These are phyloP conservation scores for Encarsia formosa DNA, from an alignment of 2,888 invertebrate genomes.

Conservation along the genomic window DNA sequence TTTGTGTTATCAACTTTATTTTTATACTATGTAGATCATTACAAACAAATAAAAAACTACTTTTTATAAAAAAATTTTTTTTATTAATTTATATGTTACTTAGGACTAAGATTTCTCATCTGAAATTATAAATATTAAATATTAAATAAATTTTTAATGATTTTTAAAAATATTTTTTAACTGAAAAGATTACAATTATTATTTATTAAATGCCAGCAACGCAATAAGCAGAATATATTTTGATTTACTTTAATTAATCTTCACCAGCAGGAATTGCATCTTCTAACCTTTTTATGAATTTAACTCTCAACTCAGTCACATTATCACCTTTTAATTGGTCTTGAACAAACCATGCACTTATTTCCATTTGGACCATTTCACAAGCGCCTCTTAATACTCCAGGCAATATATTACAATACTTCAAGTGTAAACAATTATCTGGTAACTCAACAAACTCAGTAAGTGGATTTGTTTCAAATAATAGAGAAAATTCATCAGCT, in stretches of 20 bases:
- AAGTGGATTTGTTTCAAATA: slow-evolving; percentile 91
- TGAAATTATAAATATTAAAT: no score
- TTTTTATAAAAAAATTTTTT: no score
- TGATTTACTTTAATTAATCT: slow-evolving; percentile 61
- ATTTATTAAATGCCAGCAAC: no score
- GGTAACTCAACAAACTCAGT: slow-evolving; percentile 97
- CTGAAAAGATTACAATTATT: no score
- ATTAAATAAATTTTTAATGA: no score
- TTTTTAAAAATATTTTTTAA: no score
- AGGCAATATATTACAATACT: slow-evolving; percentile 89
- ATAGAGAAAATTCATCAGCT: slow-evolving; percentile 93
- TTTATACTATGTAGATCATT: no score
- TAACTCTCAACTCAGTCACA: slow-evolving; percentile 89
- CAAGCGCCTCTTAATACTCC: slow-evolving; percentile 90
- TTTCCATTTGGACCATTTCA: slow-evolving; percentile 98
- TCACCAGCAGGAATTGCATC: slow-evolving; percentile 98
- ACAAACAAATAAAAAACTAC: no score
- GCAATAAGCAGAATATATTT: not conserved
- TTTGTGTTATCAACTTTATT: no score
- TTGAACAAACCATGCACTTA: slow-evolving; percentile 90
- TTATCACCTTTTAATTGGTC: slow-evolving; percentile 94
- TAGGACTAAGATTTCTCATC: no score
- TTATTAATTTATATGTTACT: no score
- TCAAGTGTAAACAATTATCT: slow-evolving; percentile 72
- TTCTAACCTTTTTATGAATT: slow-evolving; percentile 90